A percentile compares a stretch with the other conserved stretches of the same genome.
Conservation (phyloP, 2,888 invertebrate genomes). For the Eilema griseolum region DNA sequence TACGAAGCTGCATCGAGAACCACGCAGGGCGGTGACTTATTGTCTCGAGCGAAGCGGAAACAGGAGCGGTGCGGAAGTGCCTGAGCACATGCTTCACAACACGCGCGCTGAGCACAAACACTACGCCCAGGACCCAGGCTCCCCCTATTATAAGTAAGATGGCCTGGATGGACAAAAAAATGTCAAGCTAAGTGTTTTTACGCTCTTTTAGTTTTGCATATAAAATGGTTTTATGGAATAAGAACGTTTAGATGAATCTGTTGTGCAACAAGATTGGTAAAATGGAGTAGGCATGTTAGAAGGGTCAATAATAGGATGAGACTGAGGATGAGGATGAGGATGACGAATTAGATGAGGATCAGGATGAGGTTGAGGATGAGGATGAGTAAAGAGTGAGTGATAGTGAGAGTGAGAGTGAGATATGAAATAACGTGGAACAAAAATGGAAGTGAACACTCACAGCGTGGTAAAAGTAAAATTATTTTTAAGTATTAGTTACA, state of each 20-base stretch:
- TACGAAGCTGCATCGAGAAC: slow-evolving; percentile 67
- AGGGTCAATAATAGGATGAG: too few relatives aligned
- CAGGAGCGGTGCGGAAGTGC: slow-evolving; percentile 70
- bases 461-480: not conserved
- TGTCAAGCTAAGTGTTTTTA: not conserved
- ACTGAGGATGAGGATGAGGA: too few relatives aligned
- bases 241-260: not conserved
- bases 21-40: slow-evolving; percentile 69
- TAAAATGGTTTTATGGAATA: not conserved
- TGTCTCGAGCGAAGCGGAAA: slow-evolving; percentile 68
- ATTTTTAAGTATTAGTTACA: slow-evolving; percentile 29
- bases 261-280: not conserved
- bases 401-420: too few relatives aligned
- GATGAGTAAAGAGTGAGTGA: too few relatives aligned
- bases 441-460: too few relatives aligned
- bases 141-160: slow-evolving; percentile 72
- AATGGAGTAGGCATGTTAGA: too few relatives aligned
- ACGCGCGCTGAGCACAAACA: slow-evolving; percentile 67
- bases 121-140: slow-evolving; percentile 63
- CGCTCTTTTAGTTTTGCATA: not conserved
- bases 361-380: too few relatives aligned
- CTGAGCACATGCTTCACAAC: slow-evolving; percentile 70
- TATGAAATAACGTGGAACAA: not conserved
- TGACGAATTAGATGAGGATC: too few relatives aligned
- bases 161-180: slow-evolving; percentile 52